phyloP scores from a whole-genome alignment of 2,797 vertebrate genomes.

The Chloroceryle amazona region DNA sequence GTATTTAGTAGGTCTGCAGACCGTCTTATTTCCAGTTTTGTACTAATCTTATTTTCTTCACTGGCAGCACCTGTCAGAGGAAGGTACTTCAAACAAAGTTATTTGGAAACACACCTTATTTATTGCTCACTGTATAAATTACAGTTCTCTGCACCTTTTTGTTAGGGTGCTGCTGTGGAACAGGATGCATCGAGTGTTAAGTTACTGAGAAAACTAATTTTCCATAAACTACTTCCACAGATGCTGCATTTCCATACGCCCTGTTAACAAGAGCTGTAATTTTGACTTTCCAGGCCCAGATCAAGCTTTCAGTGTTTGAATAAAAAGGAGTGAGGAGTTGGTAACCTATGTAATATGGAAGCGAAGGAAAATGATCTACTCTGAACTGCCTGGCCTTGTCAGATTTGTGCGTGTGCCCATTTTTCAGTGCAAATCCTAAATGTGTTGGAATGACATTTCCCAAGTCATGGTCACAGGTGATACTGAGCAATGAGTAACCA shows the following conservation, averaged over 20 bases:
- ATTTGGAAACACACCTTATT: not conserved
- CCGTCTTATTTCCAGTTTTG: constrained; percentile 9
- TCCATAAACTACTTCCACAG: not conserved
- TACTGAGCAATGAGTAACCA: not conserved
- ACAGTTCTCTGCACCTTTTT: not conserved
- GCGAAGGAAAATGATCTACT: not conserved
- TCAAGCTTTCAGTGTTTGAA: not conserved
- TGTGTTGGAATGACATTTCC: not conserved
- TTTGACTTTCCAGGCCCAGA: not conserved
- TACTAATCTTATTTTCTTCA: constrained; percentile 56
- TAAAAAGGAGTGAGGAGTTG: not conserved
- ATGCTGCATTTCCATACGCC: not conserved
- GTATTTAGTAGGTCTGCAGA: constrained; percentile 33
- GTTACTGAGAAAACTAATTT: not conserved
- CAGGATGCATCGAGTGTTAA: not conserved
- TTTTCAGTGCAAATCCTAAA: not conserved
- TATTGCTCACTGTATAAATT: not conserved
- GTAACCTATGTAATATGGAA: not conserved
- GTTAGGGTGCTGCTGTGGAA: not conserved
- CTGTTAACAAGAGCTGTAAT: not conserved
- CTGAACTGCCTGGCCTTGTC: not conserved
- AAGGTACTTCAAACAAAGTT: not conserved
- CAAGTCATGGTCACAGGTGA: not conserved
- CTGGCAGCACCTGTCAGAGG: constrained; percentile 11
- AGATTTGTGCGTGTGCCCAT: not conserved